Evolutionary conservation across 2,888 invertebrate species (phyloP).

Genomic region (Melolontha melolontha): DNA sequence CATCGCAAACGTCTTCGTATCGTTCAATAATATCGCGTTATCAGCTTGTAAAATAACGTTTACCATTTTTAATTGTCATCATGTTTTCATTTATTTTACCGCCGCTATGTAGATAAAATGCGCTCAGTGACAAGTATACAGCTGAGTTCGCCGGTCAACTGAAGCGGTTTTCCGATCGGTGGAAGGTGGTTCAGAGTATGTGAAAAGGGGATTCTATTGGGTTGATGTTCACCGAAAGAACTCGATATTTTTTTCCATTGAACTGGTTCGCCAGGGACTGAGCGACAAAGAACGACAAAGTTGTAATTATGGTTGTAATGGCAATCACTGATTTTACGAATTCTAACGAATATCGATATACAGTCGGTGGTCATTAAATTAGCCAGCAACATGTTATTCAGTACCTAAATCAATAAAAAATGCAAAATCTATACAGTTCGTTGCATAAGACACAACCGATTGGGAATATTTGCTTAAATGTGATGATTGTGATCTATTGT

Average conservation of each 20-base stretch:
- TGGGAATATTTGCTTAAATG: too few relatives aligned
- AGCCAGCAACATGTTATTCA: too few relatives aligned
- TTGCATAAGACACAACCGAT: too few relatives aligned
- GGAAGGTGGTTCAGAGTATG: constrained; percentile 34
- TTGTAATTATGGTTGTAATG: constrained; percentile 2
- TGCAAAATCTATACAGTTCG: too few relatives aligned
- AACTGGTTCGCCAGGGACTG: constrained; percentile 12
- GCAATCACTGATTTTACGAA: too few relatives aligned
- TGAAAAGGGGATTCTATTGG: constrained; percentile 16
- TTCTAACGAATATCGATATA: too few relatives aligned
- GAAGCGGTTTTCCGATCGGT: constrained; percentile 25
- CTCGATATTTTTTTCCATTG: constrained; percentile 38
- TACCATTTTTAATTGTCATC: not conserved
- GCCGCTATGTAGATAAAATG: not conserved
- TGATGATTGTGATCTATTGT: too few relatives aligned
- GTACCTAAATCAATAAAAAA: too few relatives aligned
- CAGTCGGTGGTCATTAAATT: too few relatives aligned
- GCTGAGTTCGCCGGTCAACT: constrained; percentile 23
- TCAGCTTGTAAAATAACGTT: constrained; percentile 13
- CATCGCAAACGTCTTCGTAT: constrained; percentile 14
- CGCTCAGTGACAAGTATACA: not conserved
- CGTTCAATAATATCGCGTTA: not conserved
- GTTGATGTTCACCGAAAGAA: constrained; percentile 1
- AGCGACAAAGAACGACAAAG: not conserved
- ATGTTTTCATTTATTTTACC: not conserved